These are phyloP conservation scores for Notarius lentiginosus DNA, from an alignment of 2,113 vertebrate species.

Conservation along the genomic window DNA sequence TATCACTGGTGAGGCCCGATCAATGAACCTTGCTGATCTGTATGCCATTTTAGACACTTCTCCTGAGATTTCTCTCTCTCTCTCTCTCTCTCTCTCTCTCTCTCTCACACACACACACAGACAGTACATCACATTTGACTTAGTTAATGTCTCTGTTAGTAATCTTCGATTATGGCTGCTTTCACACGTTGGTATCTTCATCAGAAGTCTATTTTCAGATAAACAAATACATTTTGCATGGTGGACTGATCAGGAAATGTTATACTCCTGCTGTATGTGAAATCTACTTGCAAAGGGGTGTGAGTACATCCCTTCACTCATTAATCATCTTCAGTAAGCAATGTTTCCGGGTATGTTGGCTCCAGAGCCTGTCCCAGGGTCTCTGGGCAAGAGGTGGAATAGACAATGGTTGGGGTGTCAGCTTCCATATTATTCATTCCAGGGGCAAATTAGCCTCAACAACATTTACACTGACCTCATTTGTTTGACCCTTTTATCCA, in stretches of 20 bases:
- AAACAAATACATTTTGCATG: background rate
- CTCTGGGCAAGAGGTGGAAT: background rate
- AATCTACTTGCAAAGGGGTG: background rate
- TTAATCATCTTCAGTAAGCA: background rate
- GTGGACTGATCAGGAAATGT: background rate
- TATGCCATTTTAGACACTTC: constrained; percentile 5
- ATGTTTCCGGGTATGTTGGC: background rate
- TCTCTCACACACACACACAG: background rate
- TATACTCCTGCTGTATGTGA: background rate
- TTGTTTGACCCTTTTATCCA: background rate
- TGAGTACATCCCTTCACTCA: background rate
- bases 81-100: background rate
- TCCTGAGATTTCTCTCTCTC: background rate
- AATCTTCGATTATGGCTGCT: background rate
- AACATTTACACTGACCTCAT: background rate
- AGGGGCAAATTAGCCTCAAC: background rate
- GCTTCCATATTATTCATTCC: background rate
- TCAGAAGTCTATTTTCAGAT: background rate
- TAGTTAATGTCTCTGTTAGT: background rate
- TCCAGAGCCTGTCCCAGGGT: background rate
- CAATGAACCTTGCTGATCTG: constrained; percentile 50
- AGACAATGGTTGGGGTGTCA: background rate
- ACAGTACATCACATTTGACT: background rate
- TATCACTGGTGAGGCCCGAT: constrained; percentile 46
- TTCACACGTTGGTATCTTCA: background rate